A percentile compares a stretch with the other conserved stretches of the same genome.
These are phyloP conservation scores for Ursus arctos DNA, from an alignment of 2,113 vertebrate species.

Conservation along the genomic window DNA sequence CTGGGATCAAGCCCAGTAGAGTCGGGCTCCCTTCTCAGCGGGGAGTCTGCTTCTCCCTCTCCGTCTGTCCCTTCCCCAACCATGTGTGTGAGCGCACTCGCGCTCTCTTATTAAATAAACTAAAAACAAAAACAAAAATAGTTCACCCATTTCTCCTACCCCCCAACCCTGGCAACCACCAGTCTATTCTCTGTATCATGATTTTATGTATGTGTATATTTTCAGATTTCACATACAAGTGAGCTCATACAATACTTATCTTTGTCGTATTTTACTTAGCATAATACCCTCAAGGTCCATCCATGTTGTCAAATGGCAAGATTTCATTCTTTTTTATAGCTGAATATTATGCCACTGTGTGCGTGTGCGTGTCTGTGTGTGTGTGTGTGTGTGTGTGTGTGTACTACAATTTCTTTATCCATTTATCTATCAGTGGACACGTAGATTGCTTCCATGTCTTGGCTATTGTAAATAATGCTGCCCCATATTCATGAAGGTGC, in stretches of 20 bases:
- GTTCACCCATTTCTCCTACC: background rate
- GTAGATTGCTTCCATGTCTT: background rate
- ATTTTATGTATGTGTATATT: background rate
- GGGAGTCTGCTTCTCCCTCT: background rate
- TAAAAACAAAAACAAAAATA: background rate
- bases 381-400: background rate
- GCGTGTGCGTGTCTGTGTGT: background rate
- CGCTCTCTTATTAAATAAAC: background rate
- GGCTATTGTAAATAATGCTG: background rate
- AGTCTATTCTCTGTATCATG: background rate
- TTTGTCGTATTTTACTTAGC: background rate
- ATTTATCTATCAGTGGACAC: background rate
- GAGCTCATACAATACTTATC: background rate
- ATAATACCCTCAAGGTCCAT: background rate
- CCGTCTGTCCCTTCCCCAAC: background rate
- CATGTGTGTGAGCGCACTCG: background rate
- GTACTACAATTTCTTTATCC: background rate
- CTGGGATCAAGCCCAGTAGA: background rate
- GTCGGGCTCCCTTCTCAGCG: background rate
- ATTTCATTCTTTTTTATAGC: background rate
- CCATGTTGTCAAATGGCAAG: background rate
- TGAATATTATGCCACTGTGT: background rate
- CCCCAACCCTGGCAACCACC: background rate
- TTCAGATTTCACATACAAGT: background rate
- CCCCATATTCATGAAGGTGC: background rate